Percentiles rank a stretch among this genome's conserved stretches.
Conservation (phyloP, 2,888 invertebrate genomes). For the Mythimna lalbum region DNA sequence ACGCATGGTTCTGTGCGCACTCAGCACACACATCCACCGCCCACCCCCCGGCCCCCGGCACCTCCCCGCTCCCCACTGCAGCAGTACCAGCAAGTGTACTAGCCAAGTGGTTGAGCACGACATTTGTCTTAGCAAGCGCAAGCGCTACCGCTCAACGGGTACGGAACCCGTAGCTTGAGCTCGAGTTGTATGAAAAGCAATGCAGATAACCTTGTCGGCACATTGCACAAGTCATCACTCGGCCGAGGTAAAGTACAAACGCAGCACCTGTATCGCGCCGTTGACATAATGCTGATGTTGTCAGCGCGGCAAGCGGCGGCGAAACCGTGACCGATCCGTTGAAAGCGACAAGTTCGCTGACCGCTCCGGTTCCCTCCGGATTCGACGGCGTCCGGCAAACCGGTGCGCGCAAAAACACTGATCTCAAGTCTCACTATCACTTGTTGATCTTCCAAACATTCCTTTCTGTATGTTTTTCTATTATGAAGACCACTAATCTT, state of each 20-base stretch:
- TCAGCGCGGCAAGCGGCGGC: background rate
- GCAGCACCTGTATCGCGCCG: background rate
- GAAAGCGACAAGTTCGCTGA: constrained; percentile 43
- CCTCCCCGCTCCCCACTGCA: background rate
- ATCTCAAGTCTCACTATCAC: constrained; percentile 8
- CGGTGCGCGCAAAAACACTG: background rate
- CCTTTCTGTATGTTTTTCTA: background rate
- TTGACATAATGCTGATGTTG: constrained; percentile 15
- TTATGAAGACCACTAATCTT: background rate
- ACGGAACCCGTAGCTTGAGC: background rate
- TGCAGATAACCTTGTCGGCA: background rate
- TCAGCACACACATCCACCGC: too few species aligned
- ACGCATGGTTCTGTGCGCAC: background rate
- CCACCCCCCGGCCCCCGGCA: too few species aligned
- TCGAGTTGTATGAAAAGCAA: background rate
- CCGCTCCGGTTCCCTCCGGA: constrained; percentile 24
- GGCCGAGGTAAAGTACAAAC: background rate
- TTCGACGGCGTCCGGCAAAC: background rate
- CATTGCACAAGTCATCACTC: background rate
- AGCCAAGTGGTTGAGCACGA: background rate
- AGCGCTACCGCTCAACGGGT: background rate
- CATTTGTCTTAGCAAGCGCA: too few species aligned
- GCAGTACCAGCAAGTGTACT: background rate
- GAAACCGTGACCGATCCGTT: constrained; percentile 41
- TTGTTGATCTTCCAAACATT: background rate